Evolutionary conservation across 2,888 invertebrate genomes (phyloP).

Genomic region (Agrochola lychnidis): DNA sequence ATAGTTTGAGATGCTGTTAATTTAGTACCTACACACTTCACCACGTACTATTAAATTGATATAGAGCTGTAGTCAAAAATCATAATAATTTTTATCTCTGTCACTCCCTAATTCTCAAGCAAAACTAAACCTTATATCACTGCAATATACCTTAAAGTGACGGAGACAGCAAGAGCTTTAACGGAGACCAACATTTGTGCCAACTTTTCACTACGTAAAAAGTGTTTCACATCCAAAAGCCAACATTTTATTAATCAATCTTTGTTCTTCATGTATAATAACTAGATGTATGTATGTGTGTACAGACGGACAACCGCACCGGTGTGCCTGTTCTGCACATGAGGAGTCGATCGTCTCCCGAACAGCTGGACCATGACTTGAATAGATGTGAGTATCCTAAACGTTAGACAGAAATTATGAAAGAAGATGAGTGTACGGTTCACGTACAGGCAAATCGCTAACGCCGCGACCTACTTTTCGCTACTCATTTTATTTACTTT

Average conservation of each 20-base stretch:
- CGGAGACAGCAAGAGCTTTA: background rate
- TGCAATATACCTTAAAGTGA: background rate
- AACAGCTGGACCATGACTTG: slow-evolving; percentile 84
- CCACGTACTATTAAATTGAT: background rate
- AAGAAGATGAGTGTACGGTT: too few species aligned
- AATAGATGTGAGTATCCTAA: slow-evolving; percentile 78
- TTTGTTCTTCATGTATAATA: slow-evolving; percentile 6
- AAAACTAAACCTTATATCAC: background rate
- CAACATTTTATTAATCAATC: background rate
- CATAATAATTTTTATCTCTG: background rate
- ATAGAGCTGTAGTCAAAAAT: background rate
- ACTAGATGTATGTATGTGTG: slow-evolving; percentile 16
- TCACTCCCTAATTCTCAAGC: background rate
- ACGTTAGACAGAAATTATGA: background rate
- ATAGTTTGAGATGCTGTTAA: background rate
- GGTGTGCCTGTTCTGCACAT: slow-evolving; percentile 84
- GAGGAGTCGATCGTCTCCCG: slow-evolving; percentile 87
- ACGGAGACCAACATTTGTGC: background rate
- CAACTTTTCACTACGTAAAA: background rate
- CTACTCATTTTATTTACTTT: too few species aligned
- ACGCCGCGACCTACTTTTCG: too few species aligned
- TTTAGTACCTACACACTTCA: background rate
- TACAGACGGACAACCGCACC: slow-evolving; percentile 82
- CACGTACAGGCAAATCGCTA: too few species aligned
- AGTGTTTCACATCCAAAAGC: slow-evolving; percentile 48